Evolutionary conservation across 2,888 invertebrate species (phyloP).

Genomic region (Acholoe squamosa): DNA sequence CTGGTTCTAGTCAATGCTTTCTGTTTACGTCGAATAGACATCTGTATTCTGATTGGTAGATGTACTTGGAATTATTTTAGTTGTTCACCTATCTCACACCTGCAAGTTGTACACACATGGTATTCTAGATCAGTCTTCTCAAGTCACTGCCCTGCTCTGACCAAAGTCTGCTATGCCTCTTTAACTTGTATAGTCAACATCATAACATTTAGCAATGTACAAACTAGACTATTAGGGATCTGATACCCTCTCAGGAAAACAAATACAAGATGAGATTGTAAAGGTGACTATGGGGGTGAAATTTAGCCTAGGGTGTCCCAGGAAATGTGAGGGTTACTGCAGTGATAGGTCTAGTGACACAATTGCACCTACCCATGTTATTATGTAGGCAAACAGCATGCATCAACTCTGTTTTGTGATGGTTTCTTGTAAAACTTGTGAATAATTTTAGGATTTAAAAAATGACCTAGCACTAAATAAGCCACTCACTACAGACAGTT

Average conservation of each 20-base stretch:
- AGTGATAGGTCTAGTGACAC: no score
- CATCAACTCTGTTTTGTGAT: no score
- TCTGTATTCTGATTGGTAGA: neutral
- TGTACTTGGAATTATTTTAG: neutral
- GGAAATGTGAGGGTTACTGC: neutral
- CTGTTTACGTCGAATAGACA: neutral
- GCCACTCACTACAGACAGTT: no score
- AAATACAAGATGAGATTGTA: neutral
- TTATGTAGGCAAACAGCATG: no score
- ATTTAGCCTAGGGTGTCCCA: neutral
- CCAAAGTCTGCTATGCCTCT: neutral
- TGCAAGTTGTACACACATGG: neutral
- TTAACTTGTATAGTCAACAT: constrained; percentile 19
- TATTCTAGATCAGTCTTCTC: neutral
- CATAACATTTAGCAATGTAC: neutral
- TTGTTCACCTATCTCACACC: neutral
- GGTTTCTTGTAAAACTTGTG: no score
- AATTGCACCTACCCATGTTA: no score
- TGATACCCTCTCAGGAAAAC: constrained; percentile 21
- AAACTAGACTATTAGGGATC: neutral
- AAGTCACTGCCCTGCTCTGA: neutral
- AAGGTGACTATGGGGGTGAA: neutral
- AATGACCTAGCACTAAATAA: no score
- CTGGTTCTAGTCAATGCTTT: constrained; percentile 50
- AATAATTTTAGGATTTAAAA: no score